Base-by-base conservation (phyloP, 2,113 vertebrate species). In the Lota lota region DNA sequence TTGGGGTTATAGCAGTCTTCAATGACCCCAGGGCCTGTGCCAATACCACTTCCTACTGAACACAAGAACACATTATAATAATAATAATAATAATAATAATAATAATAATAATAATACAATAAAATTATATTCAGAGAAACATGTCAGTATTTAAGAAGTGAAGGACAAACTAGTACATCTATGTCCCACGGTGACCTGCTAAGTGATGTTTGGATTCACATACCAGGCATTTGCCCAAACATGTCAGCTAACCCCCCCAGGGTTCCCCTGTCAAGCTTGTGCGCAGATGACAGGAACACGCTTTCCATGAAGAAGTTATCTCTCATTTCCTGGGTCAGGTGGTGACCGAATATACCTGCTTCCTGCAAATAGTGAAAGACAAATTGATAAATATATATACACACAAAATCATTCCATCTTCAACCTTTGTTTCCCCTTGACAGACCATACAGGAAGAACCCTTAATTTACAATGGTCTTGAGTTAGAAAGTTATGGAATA, bases 201-300 rank as follows among this genome's bases (percentile, higher is more conserved):
- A 7, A 14, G 14, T 2, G 3, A 8, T 19, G 2, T 10, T 22
- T 17, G 11, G 10, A 64, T 19, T 64, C 0, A 79, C 83, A 21
- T 87, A 99, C 97, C 97, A 91, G 96, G 97, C 96, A 99, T 98
- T 90, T 99, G 97, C 89, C 97, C 96, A 92, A 99, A 99, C 96
- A 99, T 99, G 90, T 99, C 97, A 77, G 97, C 96, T 90, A 99
- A 94, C 74, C 97, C 96, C 87, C 97, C 96, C 0, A 98, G 93
- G 86, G 94, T 93, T 90, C 99, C 96, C 88, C 97, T 92, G 87
- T 98, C 97, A 88, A 96, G 93, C 94, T 97, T 98, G 81, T 97
- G 95, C 90, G 94, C 95, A 81, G 93, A 86, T 89, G 92, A 93
- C 91, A 98, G 94, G 78, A 97, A 98, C 67, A 95, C 84, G 87